Conservation (phyloP, 2,113 vertebrate genomes). For the Corydoras maculifer region DNA sequence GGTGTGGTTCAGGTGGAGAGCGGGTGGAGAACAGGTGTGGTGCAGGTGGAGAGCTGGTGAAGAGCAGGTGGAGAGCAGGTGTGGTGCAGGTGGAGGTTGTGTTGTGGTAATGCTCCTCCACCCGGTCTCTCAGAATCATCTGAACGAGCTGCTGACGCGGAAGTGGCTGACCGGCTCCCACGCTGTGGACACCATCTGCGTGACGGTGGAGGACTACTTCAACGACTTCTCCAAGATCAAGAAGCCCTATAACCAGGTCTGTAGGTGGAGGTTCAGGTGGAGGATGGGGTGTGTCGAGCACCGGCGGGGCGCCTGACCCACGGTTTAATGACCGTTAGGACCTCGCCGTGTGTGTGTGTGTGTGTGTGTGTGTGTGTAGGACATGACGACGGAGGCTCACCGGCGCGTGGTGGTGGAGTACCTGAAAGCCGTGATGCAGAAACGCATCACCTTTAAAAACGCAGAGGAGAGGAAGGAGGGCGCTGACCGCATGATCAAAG, state of each 20-base stretch:
- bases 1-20: too few relatives aligned
- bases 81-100: too few relatives aligned
- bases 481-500: conserved; percentile 88
- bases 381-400: conserved; percentile 85
- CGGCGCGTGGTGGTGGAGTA: conserved; percentile 90
- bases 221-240: conserved; percentile 96
- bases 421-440: conserved; percentile 89
- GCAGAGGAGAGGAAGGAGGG: conserved; percentile 91
- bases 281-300: too few relatives aligned
- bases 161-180: conserved; percentile 89
- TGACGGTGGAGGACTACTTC: conserved; percentile 96
- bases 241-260: conserved; percentile 88
- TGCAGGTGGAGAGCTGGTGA: too few relatives aligned
- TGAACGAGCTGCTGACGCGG: conserved; percentile 85
- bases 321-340: too few relatives aligned
- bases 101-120: too few relatives aligned
- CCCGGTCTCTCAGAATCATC: conserved; percentile 71
- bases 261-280: background rate
- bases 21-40: too few relatives aligned
- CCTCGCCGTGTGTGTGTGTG: too few relatives aligned
- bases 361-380: conserved; percentile 56
- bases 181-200: conserved; percentile 93
- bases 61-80: too few relatives aligned
- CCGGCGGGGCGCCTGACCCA: too few relatives aligned
- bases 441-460: conserved; percentile 85